phyloP scores from a whole-genome alignment of 1,140 invertebrate species.

The Nomia melanderi region DNA sequence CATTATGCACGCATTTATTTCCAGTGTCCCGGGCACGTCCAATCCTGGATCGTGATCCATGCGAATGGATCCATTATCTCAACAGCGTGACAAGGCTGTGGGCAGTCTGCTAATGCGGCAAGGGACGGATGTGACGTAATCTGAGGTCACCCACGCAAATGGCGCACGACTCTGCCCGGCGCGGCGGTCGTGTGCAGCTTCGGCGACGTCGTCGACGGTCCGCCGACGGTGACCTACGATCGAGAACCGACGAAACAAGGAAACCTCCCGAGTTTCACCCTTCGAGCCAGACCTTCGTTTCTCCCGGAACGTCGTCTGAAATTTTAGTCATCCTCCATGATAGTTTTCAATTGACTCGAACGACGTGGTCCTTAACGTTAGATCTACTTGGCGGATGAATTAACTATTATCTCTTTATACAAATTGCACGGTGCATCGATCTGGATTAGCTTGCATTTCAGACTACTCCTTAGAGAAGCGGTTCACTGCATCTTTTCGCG shows the following conservation, averaged over 20 bases:
- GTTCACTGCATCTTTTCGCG: no score
- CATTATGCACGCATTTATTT: conserved; percentile 77
- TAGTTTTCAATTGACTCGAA: no score
- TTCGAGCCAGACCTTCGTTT: neutral
- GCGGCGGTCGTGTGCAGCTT: conserved; percentile 22
- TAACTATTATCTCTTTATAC: no score
- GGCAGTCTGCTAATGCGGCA: conserved; percentile 77
- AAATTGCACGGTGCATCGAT: no score
- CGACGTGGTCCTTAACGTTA: no score
- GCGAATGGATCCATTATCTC: conserved; percentile 80
- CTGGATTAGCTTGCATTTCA: no score
- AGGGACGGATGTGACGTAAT: conserved; percentile 80
- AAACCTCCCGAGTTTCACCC: conserved; percentile 4
- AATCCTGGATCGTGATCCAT: conserved; percentile 77
- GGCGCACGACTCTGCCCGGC: conserved; percentile 47
- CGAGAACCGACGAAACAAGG: conserved; percentile 15
- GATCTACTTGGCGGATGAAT: no score
- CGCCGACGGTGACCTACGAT: conserved; percentile 9
- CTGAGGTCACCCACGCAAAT: conserved; percentile 79
- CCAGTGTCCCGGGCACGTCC: conserved; percentile 74
- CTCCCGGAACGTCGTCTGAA: no score
- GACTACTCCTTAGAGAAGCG: no score
- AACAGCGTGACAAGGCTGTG: conserved; percentile 79
- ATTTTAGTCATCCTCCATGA: no score
- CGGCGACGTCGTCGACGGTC: conserved; percentile 20